Evolutionary conservation across 2,888 invertebrate species (phyloP), one percentile per base, ranked within the genome.

Genomic region (Euclidia mi): DNA sequence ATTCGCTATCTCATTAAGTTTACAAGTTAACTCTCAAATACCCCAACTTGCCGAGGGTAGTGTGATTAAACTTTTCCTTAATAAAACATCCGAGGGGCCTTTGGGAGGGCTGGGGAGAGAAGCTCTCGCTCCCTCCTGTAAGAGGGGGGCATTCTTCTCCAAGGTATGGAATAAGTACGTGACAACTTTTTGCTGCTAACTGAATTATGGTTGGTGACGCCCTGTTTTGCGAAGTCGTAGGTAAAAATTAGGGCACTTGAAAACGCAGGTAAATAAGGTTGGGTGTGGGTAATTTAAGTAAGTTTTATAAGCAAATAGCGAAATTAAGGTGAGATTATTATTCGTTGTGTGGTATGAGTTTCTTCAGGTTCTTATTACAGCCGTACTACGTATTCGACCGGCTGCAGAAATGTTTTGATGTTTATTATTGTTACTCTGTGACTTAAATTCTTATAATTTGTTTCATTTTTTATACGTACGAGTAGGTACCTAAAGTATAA

Each of bases 151-250:
- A 76, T 79, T 79, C 79, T 76, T 76, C 68, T 62, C 57, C 56
- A 66, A 66, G 71, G 65, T 71, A 75, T 76, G 62, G 65, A 65
- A 44, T 44, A 52, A 65, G 66, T 72, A 79, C 76, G 76, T 75
- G 79, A 77, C 72, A 82, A 81, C 74, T 73, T 79, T 56, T 56
- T 65, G 70, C 59, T 64, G 66, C 66, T 81, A 79, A 81, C 79
- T 82, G 70, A 82, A 76, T 82, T 78, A 82, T 81, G 78, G 76
- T 64, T 56, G 56, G 55, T 61, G 56, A 68, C 60, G 35, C 63
- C 67, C 61, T 52, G 64, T 61, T 62, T 56, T 35, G 3, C 48
- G 65, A 48, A 53, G 53, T 56, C 38, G 18, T 35, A 65, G 47
- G 52, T 56, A 65, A 58, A 71, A 62, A 65, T 61, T 47, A 53